phyloP scores from a whole-genome alignment of 2,888 invertebrate species.

The Carabus problematicus region DNA sequence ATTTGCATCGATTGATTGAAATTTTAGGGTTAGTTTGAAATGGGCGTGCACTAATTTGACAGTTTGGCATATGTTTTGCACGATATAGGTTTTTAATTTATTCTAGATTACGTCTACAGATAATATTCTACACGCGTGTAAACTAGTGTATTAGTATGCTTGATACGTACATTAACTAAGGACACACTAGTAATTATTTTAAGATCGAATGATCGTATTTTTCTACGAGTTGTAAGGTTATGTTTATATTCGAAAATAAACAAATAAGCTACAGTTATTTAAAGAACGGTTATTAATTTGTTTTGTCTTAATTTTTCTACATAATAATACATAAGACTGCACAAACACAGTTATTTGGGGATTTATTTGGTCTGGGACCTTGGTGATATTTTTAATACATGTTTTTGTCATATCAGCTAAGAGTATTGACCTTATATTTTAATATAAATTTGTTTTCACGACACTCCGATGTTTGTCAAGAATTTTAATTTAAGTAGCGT shows the following conservation, averaged over 20 bases:
- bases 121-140: constrained; percentile 13
- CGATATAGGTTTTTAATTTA: constrained; percentile 28
- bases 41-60: constrained; percentile 38
- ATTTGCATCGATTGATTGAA: constrained; percentile 28
- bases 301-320: no score
- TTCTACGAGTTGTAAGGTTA: constrained; percentile 25
- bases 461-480: no score
- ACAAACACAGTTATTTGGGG: no score
- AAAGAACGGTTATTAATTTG: constrained; percentile 12
- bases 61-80: constrained; percentile 33
- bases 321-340: no score
- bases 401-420: no score
- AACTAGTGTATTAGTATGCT: constrained; percentile 20
- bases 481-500: no score
- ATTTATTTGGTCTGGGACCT: no score
- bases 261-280: constrained; percentile 25
- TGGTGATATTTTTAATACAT: no score
- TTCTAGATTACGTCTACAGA: constrained; percentile 33
- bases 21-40: constrained; percentile 35
- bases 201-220: not conserved
- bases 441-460: no score
- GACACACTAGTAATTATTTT: not conserved
- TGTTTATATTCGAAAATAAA: constrained; percentile 39
- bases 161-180: not conserved
- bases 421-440: no score